A percentile compares a stretch with the other conserved stretches of the same genome.
These are phyloP conservation scores for Toxotes jaculatrix DNA, from an alignment of 2,113 vertebrate genomes.

Conservation along the genomic window DNA sequence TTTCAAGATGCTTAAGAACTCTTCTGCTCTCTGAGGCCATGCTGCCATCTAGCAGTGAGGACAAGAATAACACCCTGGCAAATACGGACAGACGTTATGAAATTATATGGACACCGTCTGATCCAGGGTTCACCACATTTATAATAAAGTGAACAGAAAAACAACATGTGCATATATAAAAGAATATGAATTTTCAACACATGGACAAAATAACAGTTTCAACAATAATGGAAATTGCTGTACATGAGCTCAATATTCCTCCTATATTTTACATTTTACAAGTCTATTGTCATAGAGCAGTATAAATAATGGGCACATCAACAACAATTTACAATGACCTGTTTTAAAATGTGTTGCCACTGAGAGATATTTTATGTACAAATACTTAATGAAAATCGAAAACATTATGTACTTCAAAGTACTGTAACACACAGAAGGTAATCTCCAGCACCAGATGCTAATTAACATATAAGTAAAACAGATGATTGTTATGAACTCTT, in stretches of 20 bases:
- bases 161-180: slow-evolving; percentile 43
- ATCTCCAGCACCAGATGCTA: background rate
- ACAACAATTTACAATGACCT: background rate
- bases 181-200: slow-evolving; percentile 62
- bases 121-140: background rate
- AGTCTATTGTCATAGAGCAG: slow-evolving; percentile 22
- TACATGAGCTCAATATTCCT: slow-evolving; percentile 57
- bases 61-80: slow-evolving; percentile 15
- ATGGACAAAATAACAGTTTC: slow-evolving; percentile 29
- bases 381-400: background rate
- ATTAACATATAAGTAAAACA: background rate
- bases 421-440: background rate
- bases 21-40: background rate
- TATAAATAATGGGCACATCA: slow-evolving; percentile 47
- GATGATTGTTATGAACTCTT: background rate
- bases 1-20: background rate
- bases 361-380: background rate
- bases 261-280: slow-evolving; percentile 70
- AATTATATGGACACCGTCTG: background rate
- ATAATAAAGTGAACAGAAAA: background rate
- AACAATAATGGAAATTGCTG: slow-evolving; percentile 39
- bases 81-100: background rate
- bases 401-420: background rate
- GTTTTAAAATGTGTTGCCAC: background rate
- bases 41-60: slow-evolving; percentile 36